phyloP scores from a whole-genome alignment of 2,113 vertebrate species.

The Cebidichthys violaceus region DNA sequence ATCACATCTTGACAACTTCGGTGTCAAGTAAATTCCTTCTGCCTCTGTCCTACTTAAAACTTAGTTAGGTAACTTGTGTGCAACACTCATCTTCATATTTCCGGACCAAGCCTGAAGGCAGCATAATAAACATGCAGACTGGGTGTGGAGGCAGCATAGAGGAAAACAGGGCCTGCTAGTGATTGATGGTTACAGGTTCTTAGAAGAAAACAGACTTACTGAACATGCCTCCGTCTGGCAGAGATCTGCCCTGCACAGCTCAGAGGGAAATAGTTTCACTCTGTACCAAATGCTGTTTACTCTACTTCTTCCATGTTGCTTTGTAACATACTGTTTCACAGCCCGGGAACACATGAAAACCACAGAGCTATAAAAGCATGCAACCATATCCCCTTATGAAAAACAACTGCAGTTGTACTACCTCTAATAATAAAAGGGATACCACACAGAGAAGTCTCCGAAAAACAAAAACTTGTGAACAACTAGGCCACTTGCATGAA shows the following conservation, averaged over 20 bases:
- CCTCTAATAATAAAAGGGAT: not conserved
- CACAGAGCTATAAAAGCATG: constrained; percentile 14
- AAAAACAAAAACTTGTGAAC: not conserved
- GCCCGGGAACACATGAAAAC: constrained; percentile 20
- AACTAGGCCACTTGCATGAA: not conserved
- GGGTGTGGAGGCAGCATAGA: constrained; percentile 77
- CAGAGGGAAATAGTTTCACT: constrained; percentile 58
- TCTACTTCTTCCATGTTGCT: constrained; percentile 22
- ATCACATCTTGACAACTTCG: not conserved
- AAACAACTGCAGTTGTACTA: constrained; percentile 11
- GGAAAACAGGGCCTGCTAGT: constrained; percentile 69
- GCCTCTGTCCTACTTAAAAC: not conserved
- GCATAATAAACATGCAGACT: constrained; percentile 78
- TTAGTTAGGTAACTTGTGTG: not conserved
- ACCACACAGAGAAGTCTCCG: not conserved
- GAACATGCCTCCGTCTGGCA: constrained; percentile 75
- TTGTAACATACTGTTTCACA: constrained; percentile 24
- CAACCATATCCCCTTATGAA: constrained; percentile 19
- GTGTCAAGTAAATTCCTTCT: not conserved
- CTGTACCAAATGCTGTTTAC: constrained; percentile 52
- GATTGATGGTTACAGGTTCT: constrained; percentile 87
- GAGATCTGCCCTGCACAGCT: constrained; percentile 38
- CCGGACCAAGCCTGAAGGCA: constrained; percentile 54
- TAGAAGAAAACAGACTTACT: constrained; percentile 84
- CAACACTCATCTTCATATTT: not conserved